phyloP scores from a whole-genome alignment of 2,797 vertebrate genomes.

The Gymnothorax reevesii region DNA sequence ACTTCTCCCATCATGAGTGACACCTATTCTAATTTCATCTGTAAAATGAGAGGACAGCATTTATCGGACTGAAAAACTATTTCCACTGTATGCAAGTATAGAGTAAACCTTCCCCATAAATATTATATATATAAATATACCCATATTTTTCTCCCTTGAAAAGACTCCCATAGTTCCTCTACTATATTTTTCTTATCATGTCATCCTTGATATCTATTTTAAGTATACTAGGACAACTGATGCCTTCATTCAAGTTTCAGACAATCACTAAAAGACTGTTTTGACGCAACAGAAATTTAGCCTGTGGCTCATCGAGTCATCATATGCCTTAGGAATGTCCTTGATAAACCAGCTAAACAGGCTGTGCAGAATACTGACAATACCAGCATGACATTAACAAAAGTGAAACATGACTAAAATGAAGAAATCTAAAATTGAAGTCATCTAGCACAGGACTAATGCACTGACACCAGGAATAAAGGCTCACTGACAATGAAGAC shows the following conservation, averaged over 20 bases:
- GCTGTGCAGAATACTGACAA: neutral
- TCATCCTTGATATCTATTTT: neutral
- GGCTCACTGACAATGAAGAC: neutral
- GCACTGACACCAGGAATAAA: neutral
- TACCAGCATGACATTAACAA: neutral
- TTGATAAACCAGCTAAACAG: neutral
- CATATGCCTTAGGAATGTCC: neutral
- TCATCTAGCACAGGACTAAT: neutral
- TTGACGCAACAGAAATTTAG: neutral
- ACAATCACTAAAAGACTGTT: neutral
- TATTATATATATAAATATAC: too few species aligned
- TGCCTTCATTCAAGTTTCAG: neutral
- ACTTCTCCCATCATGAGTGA: neutral
- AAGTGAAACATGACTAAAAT: neutral
- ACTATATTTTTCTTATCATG: neutral
- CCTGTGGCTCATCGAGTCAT: too few species aligned
- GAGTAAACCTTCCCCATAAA: too few species aligned
- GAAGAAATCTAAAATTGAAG: too few species aligned
- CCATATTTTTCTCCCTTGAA: neutral
- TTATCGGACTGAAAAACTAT: neutral
- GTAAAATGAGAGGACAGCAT: neutral
- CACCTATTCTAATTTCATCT: neutral
- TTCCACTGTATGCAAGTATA: neutral
- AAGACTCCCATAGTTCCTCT: neutral
- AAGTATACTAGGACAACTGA: neutral